Evolutionary conservation across 1,140 invertebrate genomes (phyloP), one percentile per base, ranked within the genome.

Genomic region (Epicauta chinensis): DNA sequence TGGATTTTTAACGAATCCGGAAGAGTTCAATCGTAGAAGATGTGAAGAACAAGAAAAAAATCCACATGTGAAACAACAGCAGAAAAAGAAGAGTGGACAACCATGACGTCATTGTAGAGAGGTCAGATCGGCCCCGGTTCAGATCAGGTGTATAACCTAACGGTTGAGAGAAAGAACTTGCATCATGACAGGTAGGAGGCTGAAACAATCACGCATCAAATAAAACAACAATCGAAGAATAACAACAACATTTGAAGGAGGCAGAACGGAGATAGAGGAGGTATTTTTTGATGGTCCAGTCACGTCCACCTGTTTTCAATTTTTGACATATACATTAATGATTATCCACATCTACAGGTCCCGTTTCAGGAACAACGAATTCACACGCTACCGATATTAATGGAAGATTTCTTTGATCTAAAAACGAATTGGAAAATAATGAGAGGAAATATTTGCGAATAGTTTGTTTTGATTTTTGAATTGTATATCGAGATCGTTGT

Each of bases 81-180:
- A 23, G 23, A 23, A 23, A 23, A 23, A 55, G 58, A 60, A 60
- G 58, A 60, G 51, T 57, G 53, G 57, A 59, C 58, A 51, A 50
- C 41, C 37, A 49, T 62, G 60, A 62, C 60, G 60, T 62, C 60
- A 62, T 51, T 23, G n/a, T n/a, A 23, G 23, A 55, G 57, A 53
- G 60, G 57, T 62, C 60, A 59, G 51, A 35, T 48, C 41, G 37
- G 40, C 31, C 42, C 29, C 23, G 23, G 23, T 23, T 23, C 23
- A 23, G 48, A 62, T 59, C 60, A 62, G 60, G 60, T 62, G 60
- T 57, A 59, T 51, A 46, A 41, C 30, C 48, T 56, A 62, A 57
- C 57, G 60, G 57, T 56, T 42, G 44, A 23, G 23, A 23, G 23
- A 23, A 23, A 23, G 23, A 23, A 23, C 51, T 50, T 56, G 51